phyloP scores from a whole-genome alignment of 2,888 invertebrate genomes.

The Girardia tigrina region DNA sequence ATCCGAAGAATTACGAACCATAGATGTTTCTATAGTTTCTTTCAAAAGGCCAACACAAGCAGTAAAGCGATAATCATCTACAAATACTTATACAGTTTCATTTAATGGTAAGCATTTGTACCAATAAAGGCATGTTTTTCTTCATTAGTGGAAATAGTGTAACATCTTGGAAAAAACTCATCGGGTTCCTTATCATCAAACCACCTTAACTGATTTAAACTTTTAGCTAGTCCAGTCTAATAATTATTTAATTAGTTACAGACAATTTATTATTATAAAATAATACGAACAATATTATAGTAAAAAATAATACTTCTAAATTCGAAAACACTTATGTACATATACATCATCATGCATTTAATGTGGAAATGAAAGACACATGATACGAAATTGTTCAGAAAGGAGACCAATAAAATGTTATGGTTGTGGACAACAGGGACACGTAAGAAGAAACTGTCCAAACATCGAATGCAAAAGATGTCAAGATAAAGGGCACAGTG shows the following conservation, averaged over 20 bases:
- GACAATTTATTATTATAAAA: too few species aligned
- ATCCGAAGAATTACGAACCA: background rate
- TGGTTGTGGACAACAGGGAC: too few species aligned
- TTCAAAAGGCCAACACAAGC: slow-evolving; percentile 71
- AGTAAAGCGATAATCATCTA: slow-evolving; percentile 75
- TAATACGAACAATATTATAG: too few species aligned
- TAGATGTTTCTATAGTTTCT: slow-evolving; percentile 35
- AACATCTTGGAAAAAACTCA: slow-evolving; percentile 70
- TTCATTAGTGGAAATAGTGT: slow-evolving; percentile 56
- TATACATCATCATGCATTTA: too few species aligned
- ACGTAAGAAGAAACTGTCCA: too few species aligned
- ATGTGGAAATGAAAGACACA: too few species aligned
- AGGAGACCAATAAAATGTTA: too few species aligned
- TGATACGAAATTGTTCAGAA: too few species aligned
- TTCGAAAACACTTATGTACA: too few species aligned
- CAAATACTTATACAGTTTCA: background rate
- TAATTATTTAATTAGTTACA: background rate
- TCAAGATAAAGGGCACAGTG: too few species aligned
- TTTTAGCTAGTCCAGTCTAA: slow-evolving; percentile 39
- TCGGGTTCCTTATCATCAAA: slow-evolving; percentile 55
- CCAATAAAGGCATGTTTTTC: slow-evolving; percentile 41
- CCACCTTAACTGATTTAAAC: slow-evolving; percentile 40
- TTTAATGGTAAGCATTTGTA: slow-evolving; percentile 33
- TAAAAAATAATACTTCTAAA: too few species aligned
- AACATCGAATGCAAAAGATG: too few species aligned